Conservation (phyloP, 2,113 vertebrate genomes). For the Otus sunia region DNA sequence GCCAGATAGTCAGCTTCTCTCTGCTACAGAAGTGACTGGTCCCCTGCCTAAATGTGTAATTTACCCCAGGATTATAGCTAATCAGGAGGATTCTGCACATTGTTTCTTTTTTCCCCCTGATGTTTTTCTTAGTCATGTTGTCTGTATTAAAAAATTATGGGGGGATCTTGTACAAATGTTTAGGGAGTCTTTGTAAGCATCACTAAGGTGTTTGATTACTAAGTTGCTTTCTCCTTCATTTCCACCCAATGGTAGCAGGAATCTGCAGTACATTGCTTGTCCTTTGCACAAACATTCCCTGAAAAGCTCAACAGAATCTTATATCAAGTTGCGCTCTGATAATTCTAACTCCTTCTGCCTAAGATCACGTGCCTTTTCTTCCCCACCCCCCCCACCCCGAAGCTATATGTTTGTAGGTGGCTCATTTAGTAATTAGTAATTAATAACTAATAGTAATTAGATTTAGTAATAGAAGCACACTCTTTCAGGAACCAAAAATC, state of each 20-base stretch:
- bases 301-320: not conserved
- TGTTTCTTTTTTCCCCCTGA: not conserved
- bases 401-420: not conserved
- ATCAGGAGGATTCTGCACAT: not conserved
- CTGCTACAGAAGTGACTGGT: not conserved
- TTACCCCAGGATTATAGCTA: not conserved
- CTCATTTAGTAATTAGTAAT: not conserved
- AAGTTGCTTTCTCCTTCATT: not conserved
- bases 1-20: not conserved
- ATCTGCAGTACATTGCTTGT: not conserved
- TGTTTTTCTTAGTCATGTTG: not conserved
- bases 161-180: not conserved
- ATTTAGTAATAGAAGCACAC: not conserved
- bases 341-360: not conserved
- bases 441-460: no score
- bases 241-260: not conserved
- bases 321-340: not conserved
- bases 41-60: conserved; percentile 16
- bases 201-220: not conserved
- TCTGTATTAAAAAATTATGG: not conserved
- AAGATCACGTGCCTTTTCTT: not conserved
- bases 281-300: not conserved
- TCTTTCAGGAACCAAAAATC: not conserved
- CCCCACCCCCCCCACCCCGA: rapidly evolving
- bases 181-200: not conserved